Conservation (phyloP, 2,113 vertebrate species). For the Condylura cristata region DNA sequence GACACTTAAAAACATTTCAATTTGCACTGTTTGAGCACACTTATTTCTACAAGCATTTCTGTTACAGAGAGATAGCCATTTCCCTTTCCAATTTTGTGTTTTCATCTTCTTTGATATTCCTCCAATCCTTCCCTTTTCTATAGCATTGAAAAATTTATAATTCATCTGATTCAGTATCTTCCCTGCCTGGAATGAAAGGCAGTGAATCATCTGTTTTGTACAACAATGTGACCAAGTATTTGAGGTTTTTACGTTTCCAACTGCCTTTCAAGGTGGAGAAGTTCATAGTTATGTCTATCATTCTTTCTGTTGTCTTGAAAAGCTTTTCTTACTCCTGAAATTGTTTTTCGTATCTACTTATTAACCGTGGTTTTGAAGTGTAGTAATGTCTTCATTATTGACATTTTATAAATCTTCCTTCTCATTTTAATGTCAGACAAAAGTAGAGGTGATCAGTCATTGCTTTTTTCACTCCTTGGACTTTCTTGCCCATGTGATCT, state of each 20-base stretch:
- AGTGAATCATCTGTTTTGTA: neutral
- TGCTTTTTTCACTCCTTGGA: neutral
- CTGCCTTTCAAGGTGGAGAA: neutral
- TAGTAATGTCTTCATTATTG: neutral
- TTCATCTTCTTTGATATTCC: constrained; percentile 11
- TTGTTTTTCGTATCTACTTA: neutral
- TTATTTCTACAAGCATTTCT: neutral
- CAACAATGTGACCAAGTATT: neutral
- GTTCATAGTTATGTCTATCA: neutral
- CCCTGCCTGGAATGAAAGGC: neutral
- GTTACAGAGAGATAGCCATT: neutral
- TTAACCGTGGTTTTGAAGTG: constrained; percentile 10
- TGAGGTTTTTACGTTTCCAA: neutral
- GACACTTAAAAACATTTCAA: neutral
- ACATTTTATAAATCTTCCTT: neutral
- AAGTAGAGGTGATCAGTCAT: neutral
- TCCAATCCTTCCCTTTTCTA: neutral
- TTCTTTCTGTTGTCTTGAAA: neutral
- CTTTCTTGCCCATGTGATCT: neutral
- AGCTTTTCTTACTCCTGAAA: neutral
- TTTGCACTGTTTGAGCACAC: neutral
- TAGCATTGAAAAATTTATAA: neutral
- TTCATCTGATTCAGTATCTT: neutral
- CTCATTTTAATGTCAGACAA: neutral
- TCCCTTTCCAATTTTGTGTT: neutral